Percentiles rank a stretch among this genome's conserved stretches.
These are phyloP conservation scores for Actenoides lindsayi DNA, from an alignment of 2,113 vertebrate species.

Conservation along the genomic window DNA sequence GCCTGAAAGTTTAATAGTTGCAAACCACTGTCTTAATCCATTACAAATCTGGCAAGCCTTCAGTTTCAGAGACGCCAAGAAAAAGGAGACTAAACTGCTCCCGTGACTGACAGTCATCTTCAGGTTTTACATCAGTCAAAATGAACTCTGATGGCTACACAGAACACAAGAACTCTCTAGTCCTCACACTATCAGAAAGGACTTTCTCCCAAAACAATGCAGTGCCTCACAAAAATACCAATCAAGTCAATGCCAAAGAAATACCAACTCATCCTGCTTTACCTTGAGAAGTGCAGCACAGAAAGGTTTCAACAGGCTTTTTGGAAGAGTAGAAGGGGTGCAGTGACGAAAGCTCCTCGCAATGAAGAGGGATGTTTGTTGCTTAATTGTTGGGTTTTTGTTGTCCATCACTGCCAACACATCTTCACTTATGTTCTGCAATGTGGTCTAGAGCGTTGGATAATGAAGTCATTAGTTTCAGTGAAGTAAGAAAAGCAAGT, in stretches of 20 bases:
- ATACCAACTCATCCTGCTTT: background rate
- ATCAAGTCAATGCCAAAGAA: background rate
- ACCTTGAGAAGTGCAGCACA: constrained; percentile 97
- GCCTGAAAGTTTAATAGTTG: background rate
- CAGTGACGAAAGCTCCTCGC: constrained; percentile 95
- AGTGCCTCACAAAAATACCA: background rate
- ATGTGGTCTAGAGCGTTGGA: constrained; percentile 81
- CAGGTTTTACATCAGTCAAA: background rate
- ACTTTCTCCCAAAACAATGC: background rate
- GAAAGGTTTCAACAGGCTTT: constrained; percentile 91
- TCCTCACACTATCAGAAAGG: background rate
- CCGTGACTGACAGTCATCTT: background rate
- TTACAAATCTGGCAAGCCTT: background rate
- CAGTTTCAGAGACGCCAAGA: background rate
- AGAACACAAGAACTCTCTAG: background rate
- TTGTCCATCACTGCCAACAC: constrained; percentile 96
- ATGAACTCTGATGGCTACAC: background rate
- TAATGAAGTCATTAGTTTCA: background rate
- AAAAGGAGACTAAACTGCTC: background rate
- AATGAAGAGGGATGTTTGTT: constrained; percentile 95
- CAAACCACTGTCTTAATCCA: background rate
- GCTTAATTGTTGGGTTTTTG: constrained; percentile 98
- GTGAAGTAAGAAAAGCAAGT: background rate
- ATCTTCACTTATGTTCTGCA: constrained; percentile 95
- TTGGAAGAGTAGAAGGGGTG: constrained; percentile 89